A percentile compares a stretch with the other conserved stretches of the same genome.
Conservation (phyloP, 1,140 invertebrate species). For the Patella vulgata region DNA sequence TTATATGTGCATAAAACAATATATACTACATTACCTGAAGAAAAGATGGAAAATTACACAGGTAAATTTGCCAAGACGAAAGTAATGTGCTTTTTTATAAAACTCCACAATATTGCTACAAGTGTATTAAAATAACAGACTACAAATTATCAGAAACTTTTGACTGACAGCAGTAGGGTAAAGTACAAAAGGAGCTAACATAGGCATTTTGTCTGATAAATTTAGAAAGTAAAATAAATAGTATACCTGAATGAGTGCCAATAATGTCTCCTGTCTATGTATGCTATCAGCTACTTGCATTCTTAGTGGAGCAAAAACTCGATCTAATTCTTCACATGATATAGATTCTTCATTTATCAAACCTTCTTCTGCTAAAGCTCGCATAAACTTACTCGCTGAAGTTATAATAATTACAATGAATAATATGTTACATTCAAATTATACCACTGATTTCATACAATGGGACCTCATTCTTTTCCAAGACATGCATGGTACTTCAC, state of each 20-base stretch:
- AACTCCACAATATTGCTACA: too few relatives aligned
- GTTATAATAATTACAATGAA: constrained; percentile 18
- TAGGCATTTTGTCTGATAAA: too few relatives aligned
- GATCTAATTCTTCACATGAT: constrained; percentile 80
- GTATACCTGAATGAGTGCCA: constrained; percentile 81
- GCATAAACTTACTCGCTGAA: constrained; percentile 78
- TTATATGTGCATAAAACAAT: not conserved
- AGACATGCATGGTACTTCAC: too few relatives aligned
- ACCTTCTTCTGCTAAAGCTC: constrained; percentile 83
- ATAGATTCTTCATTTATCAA: constrained; percentile 87
- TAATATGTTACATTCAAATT: too few relatives aligned
- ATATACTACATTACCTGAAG: not conserved
- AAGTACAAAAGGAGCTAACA: too few relatives aligned
- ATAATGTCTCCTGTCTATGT: constrained; percentile 80
- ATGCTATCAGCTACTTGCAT: constrained; percentile 80
- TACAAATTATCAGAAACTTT: too few relatives aligned
- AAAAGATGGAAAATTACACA: not conserved
- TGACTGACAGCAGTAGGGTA: too few relatives aligned
- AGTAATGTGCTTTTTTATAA: not conserved
- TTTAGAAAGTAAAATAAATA: too few relatives aligned
- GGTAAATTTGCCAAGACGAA: not conserved
- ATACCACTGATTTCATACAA: too few relatives aligned
- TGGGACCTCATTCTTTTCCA: too few relatives aligned
- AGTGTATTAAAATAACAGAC: too few relatives aligned
- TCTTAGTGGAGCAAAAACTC: constrained; percentile 84